Evolutionary conservation across 1,140 invertebrate species (phyloP), one percentile per base, ranked within the genome.

Genomic region (Semibalanus balanoides): DNA sequence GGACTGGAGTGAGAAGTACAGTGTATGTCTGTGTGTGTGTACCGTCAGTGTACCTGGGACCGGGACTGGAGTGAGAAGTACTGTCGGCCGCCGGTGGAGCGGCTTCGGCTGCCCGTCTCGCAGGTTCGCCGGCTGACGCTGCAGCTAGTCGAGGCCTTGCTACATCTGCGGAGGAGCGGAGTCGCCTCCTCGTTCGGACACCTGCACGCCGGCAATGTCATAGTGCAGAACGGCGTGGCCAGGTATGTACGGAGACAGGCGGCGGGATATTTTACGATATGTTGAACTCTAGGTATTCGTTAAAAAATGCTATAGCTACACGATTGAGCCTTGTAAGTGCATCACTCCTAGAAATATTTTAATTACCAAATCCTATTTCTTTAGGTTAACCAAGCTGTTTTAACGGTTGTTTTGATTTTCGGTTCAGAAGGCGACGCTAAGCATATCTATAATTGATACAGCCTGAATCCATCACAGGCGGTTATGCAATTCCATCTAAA

Each of bases 171-270:
- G 75, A 81, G 82, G 25, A 83, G 83, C 77, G 82, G 83, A 71
- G 83, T 83, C 77, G 82, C 70, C n/a, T 81, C 83, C 28, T 74
- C 76, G 5, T 83, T 84, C 80, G 81, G 82, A 35, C 82, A 84
- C 81, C 75, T 84, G 28, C 83, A 83, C 75, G 82, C 82, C 69
- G 83, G 83, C n/a, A 84, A 84, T 76, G 78, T 84, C 43, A 82
- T 84, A 75, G 74, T 83, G 71, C 80, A 83, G 7, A 82, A 83
- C 77, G 81, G 82, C 35, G 78, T 82, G 70, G 82, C 82, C 75
- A 82, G 78, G 76, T 79, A 73, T 29, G 28, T 29, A 14, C 7
- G 69, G 69, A 7, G 25, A 70, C 3, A 7, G 7, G 9, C 7
- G 22, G 69, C 7, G 69, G 7, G 25, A 70, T 7, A 70, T 25